Evolutionary conservation across 2,888 invertebrate genomes (phyloP), one percentile per base, ranked within the genome.

Genomic region (Cheilosia soror): DNA sequence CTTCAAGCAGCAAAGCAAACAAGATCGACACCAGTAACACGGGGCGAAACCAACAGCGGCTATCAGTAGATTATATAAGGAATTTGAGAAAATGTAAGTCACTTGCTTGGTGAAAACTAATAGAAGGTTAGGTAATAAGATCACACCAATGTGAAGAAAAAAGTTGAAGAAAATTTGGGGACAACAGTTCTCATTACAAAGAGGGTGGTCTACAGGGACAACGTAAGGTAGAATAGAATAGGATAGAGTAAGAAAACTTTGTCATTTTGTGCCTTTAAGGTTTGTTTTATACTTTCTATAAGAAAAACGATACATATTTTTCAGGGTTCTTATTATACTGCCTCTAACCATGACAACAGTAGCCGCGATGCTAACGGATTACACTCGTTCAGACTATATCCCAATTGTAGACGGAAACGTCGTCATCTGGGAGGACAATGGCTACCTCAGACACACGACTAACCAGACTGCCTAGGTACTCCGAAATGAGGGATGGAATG

Each of bases 161-260:
- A 33, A 53, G 53, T 87, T 5, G 68, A 87, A 65, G 86, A 80
- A 7, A 75, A 80, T 49, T 13, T 86, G 33, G 80, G 83, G 27
- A 82, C 85, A 44, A 80, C 87, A 6, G 76, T 85, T 73, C 69
- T 85, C 6, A 79, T 87, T 42, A 71, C 27, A 33, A 79, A 49
- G 63, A 72, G 58, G 51, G 72, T 72, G 63, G 76, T 77, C 80
- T 60, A 76, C 31, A 72, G 80, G 51, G 60, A 86, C 63, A 81
- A 75, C 33, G 58, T 79, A 20, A 82, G 71, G 60, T 79, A 79
- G 27, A 51, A 40, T 58, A 37, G n/a, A 37, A 71, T 20, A 57
- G 57, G 20, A 9, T 62, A 42, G 51, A 20, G n/a, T 51, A 66
- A 44, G 15, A 9, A 40, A 40, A 40, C 20, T 33, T n/a, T n/a